A percentile compares a stretch with the other conserved stretches of the same genome.
Conservation (phyloP, 2,888 invertebrate species). For the Pelosia muscerda region DNA sequence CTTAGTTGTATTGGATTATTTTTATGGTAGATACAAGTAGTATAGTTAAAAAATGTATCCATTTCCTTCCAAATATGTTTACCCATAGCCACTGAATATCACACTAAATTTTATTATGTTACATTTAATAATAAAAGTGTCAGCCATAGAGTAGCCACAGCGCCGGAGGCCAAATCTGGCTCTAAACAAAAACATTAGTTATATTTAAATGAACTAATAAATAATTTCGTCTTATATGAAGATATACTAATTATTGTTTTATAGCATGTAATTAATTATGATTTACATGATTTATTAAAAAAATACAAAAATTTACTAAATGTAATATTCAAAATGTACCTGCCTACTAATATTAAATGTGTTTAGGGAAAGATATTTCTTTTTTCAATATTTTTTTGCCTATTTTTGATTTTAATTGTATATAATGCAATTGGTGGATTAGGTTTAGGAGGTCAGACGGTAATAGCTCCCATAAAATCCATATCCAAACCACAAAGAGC, state of each 20-base stretch:
- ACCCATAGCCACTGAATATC: background rate
- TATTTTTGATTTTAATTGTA: no score
- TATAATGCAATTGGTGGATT: no score
- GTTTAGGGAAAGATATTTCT: background rate
- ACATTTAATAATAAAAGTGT: conserved; percentile 8
- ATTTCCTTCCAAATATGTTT: background rate
- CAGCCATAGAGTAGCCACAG: conserved; percentile 8
- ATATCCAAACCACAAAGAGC: no score
- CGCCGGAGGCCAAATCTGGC: conserved; percentile 1
- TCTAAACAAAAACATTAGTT: conserved; percentile 18
- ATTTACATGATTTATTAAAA: conserved; percentile 12
- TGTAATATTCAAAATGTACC: background rate
- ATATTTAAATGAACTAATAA: conserved; percentile 24
- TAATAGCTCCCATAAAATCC: no score
- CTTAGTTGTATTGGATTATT: no score
- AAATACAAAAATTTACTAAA: conserved; percentile 9
- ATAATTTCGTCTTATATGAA: conserved; percentile 16
- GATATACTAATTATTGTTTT: conserved; percentile 12
- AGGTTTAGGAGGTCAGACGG: no score
- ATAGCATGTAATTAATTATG: conserved; percentile 16
- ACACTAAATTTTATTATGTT: background rate
- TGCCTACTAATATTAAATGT: no score
- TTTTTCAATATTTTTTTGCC: no score
- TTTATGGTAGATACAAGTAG: no score
- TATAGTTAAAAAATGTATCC: no score